A percentile compares a stretch with the other conserved stretches of the same genome.
Conservation (phyloP, 2,113 vertebrate species). For the Spermophilus dauricus region DNA sequence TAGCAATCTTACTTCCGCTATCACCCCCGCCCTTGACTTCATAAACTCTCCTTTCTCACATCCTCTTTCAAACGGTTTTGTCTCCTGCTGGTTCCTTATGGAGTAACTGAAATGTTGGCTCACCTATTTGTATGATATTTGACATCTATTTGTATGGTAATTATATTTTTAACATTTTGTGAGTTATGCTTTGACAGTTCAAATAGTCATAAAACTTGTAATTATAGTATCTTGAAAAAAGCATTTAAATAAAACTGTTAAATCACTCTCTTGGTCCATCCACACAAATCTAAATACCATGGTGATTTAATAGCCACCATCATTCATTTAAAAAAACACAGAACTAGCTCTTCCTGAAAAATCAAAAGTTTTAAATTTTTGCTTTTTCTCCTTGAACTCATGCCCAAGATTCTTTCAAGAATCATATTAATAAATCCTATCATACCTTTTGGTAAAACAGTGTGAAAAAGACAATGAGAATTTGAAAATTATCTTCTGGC, state of each 20-base stretch:
- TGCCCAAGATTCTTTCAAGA: slow-evolving; percentile 6
- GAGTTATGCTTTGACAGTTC: neutral
- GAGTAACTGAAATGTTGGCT: slow-evolving; percentile 5
- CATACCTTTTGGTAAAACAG: slow-evolving; percentile 5
- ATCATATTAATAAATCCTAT: slow-evolving; percentile 14
- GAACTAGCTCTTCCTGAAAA: neutral
- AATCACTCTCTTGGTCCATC: slow-evolving; percentile 11
- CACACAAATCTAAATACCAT: neutral
- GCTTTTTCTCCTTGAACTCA: slow-evolving; percentile 1
- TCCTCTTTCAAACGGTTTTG: neutral
- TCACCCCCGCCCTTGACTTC: neutral
- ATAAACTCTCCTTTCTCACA: neutral
- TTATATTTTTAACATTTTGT: slow-evolving; percentile 54
- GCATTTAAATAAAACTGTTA: neutral
- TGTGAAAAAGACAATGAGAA: too few species aligned
- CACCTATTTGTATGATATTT: neutral
- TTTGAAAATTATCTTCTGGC: neutral
- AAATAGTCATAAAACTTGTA: neutral
- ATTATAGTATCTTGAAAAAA: neutral
- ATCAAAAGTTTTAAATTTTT: slow-evolving; percentile 27
- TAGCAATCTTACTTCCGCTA: neutral
- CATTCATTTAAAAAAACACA: slow-evolving; percentile 45
- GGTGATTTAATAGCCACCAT: neutral
- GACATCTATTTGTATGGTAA: neutral
- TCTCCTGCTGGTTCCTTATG: neutral